Evolutionary conservation across 2,113 vertebrate genomes (phyloP).

Genomic region (Thamnophis sirtalis): DNA sequence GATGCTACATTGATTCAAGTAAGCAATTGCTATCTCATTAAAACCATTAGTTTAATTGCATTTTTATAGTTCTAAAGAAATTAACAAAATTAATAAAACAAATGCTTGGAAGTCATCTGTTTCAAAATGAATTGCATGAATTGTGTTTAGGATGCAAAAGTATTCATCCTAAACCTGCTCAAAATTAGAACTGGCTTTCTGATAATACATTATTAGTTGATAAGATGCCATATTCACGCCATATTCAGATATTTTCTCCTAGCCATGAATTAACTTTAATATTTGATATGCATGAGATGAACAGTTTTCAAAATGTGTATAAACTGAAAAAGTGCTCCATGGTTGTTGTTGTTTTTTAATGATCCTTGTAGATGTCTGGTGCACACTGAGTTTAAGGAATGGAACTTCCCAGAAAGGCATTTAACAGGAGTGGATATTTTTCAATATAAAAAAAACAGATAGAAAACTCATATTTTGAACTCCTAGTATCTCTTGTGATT

Average conservation of each 20-base stretch:
- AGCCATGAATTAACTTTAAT: neutral
- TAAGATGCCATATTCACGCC: neutral
- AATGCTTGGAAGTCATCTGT: neutral
- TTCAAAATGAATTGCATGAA: neutral
- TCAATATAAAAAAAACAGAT: neutral
- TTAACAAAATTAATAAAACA: slow-evolving; percentile 19
- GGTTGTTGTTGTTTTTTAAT: neutral
- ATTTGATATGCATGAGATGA: neutral
- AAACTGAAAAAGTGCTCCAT: neutral
- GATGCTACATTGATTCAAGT: neutral
- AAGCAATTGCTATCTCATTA: neutral
- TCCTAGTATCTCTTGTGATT: neutral
- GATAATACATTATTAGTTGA: neutral
- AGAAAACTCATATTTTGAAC: neutral
- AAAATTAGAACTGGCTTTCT: neutral
- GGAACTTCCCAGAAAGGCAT: neutral
- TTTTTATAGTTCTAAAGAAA: neutral
- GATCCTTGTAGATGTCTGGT: neutral
- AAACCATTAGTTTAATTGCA: neutral
- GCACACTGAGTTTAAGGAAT: neutral
- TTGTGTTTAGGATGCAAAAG: neutral
- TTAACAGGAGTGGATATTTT: neutral
- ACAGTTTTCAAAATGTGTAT: neutral
- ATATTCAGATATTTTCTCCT: neutral
- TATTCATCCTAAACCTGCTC: neutral